phyloP scores from a whole-genome alignment of 2,797 vertebrate species.

The Linurgus olivaceus region DNA sequence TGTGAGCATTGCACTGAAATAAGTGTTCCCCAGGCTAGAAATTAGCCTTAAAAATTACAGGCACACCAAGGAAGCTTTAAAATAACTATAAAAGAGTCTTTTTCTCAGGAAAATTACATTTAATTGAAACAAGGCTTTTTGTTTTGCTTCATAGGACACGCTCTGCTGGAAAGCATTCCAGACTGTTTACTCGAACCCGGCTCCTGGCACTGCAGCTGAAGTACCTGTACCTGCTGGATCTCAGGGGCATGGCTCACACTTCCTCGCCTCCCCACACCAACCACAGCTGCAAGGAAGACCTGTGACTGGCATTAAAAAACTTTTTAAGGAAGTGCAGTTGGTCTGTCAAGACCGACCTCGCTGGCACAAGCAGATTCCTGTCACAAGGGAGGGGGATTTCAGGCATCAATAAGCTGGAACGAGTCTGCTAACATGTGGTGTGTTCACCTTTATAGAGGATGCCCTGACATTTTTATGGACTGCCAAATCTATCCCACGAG shows the following conservation, averaged over 20 bases:
- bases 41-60: background rate
- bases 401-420: background rate
- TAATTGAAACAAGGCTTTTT: background rate
- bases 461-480: conserved; percentile 33
- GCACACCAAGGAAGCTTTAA: background rate
- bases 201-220: background rate
- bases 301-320: background rate
- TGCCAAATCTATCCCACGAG: conserved; percentile 9
- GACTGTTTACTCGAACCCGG: background rate
- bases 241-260: fast-evolving
- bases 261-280: background rate
- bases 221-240: background rate
- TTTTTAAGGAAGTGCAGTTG: background rate
- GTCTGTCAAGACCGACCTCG: background rate
- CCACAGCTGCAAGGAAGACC: background rate
- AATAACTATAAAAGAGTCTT: background rate
- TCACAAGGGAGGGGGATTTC: background rate
- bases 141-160: background rate
- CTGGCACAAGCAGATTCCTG: background rate
- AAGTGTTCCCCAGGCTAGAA: background rate
- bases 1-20: background rate
- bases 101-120: background rate
- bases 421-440: background rate
- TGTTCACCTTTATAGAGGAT: conserved; percentile 21
- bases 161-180: background rate